Conservation (phyloP, 1,140 invertebrate species). For the honey bee (Apis mellifera) region Amel_HAv3.1 CM009936.2:13606001-13606500, state of each 20-base stretch:
- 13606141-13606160: slow-evolving; percentile 83
- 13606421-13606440: too few species aligned
- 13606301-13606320: slow-evolving; percentile 30
- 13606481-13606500: too few species aligned
- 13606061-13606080: slow-evolving; percentile 82
- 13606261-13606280: slow-evolving; percentile 39
- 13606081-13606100: slow-evolving; percentile 76
- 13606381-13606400: too few species aligned
- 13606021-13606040: slow-evolving; percentile 53
- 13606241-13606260: slow-evolving; percentile 46
- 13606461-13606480: too few species aligned
- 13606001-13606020: slow-evolving; percentile 63
- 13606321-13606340: slow-evolving; percentile 41
- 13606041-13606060: slow-evolving; percentile 71
- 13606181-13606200: slow-evolving; percentile 81
- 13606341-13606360: too few species aligned
- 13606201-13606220: slow-evolving; percentile 32
- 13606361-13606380: too few species aligned
- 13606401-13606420: too few species aligned
- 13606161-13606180: slow-evolving; percentile 81
- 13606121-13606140: slow-evolving; percentile 80
- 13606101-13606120: slow-evolving; percentile 65
- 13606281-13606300: slow-evolving; percentile 41
- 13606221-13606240: too few species aligned
- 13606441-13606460: too few species aligned